A percentile compares a stretch with the other conserved stretches of the same genome.
phyloP scores from a whole-genome alignment of 64 coral and sea anemone species.

The Montipora cactus region DNA sequence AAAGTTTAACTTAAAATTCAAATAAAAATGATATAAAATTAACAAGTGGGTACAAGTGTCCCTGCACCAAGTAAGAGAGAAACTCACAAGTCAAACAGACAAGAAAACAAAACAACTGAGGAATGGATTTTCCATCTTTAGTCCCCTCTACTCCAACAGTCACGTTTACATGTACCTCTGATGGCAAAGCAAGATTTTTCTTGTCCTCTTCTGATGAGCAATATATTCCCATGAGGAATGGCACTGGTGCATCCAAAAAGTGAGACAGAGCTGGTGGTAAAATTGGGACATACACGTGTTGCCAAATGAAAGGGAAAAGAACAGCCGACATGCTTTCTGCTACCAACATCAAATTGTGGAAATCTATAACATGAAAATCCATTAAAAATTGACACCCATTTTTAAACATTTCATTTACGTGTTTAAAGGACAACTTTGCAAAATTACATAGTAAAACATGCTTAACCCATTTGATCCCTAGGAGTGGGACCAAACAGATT shows the following conservation, averaged over 20 bases:
- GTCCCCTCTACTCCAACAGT: no score
- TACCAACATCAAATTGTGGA: conserved; percentile 96
- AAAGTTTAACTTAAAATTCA: neutral
- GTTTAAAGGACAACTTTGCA: no score
- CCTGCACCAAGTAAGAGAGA: no score
- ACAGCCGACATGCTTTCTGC: conserved; percentile 84
- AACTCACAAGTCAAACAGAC: no score
- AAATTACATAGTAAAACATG: no score
- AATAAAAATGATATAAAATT: neutral
- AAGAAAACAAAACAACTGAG: no score
- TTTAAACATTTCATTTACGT: no score
- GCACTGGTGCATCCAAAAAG: conserved; percentile 96
- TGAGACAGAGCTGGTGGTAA: conserved; percentile 89
- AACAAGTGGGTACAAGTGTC: no score
- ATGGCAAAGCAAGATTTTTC: conserved; percentile 71
- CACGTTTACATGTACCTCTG: conserved; percentile 63
- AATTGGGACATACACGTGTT: conserved; percentile 99
- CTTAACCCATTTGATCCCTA: no score
- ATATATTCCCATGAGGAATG: conserved; percentile 95
- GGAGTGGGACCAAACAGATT: no score
- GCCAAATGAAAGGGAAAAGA: conserved; percentile 95
- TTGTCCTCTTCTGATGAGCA: conserved; percentile 83
- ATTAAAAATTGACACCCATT: neutral
- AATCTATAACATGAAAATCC: conserved; percentile 59
- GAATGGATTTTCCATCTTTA: no score